These are phyloP conservation scores for Coregonus suidteri DNA, from an alignment of 2,797 vertebrate species.

Conservation along the genomic window DNA sequence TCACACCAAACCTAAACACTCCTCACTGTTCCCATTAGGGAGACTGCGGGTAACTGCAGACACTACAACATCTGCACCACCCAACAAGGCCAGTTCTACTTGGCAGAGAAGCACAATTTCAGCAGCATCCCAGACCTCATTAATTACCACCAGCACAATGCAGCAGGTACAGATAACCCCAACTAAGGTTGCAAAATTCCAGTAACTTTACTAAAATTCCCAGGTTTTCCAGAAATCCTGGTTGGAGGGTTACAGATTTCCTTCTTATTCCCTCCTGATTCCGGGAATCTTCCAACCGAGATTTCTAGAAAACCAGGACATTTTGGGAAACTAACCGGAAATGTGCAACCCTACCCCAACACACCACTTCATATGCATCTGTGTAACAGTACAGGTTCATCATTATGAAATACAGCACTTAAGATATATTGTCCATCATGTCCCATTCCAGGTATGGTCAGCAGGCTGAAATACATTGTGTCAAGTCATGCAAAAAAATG, in stretches of 20 bases:
- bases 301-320: too few relatives aligned
- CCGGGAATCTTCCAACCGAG: too few relatives aligned
- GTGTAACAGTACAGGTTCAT: background rate
- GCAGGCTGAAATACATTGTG: slow-evolving; percentile 92
- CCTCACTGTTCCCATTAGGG: slow-evolving; percentile 68
- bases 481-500: slow-evolving; percentile 79
- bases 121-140: slow-evolving; percentile 92
- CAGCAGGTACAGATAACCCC: slow-evolving; percentile 80
- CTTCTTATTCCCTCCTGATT: too few relatives aligned
- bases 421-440: too few relatives aligned
- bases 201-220: too few relatives aligned
- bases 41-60: slow-evolving; percentile 81
- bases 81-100: slow-evolving; percentile 86
- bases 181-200: too few relatives aligned
- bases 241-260: too few relatives aligned
- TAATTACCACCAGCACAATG: slow-evolving; percentile 96
- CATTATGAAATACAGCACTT: too few relatives aligned
- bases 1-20: slow-evolving; percentile 85
- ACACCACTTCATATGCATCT: background rate
- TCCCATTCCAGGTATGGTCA: slow-evolving; percentile 85
- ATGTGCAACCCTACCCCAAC: background rate
- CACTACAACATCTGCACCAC: slow-evolving; percentile 95
- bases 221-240: too few relatives aligned
- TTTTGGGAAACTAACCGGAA: background rate
- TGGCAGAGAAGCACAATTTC: slow-evolving; percentile 94